Evolutionary conservation across 2,888 invertebrate species (phyloP), one percentile per base, ranked within the genome.

Genomic region (Aporophyla lueneburgensis): DNA sequence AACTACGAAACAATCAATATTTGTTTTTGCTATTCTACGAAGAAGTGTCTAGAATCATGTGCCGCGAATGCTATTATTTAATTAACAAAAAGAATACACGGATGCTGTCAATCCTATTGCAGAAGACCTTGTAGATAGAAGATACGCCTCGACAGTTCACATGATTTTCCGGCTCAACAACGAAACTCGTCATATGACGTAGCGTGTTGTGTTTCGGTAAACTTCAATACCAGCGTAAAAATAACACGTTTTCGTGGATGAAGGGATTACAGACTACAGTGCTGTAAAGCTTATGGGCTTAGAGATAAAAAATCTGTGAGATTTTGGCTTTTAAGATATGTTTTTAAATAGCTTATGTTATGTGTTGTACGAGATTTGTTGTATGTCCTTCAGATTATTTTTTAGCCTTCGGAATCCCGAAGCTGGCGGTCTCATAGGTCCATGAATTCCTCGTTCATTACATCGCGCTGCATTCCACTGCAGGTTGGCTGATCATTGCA

Each of bases 191-290:
- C 40, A 27, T 24, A 7, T 65, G 56, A 58, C 75, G 63, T 58
- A 51, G 58, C 43, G 7, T 51, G 43, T 27, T 40, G 21, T 33
- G 14, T 61, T 40, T 62, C 40, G 40, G 40, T 27, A 43, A 56
- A 51, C 16, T 74, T 63, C 49, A 40, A 21, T 54, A 46, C 4
- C 19, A 40, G 33, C n/a, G 21, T 51, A 27, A 77, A 54, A 63
- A 78, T 62, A 27, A 65, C 65, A 75, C 16, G 14, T 56, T 43
- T 63, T 78, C 40, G 43, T 51, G 40, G 67, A 61, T 77, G 59
- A 10, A 51, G 10, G 59, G 78, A 78, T 69, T 78, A 43, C 0
- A 62, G 78, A 78, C 63, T 69, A 33, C 0, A 68, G 19, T 54
- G 54, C 16, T 61, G 58, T 49, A 5, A 63, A 5, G 65, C 66